phyloP scores from a whole-genome alignment of 2,888 invertebrate species.

The Sepioteuthis lessoniana region DNA sequence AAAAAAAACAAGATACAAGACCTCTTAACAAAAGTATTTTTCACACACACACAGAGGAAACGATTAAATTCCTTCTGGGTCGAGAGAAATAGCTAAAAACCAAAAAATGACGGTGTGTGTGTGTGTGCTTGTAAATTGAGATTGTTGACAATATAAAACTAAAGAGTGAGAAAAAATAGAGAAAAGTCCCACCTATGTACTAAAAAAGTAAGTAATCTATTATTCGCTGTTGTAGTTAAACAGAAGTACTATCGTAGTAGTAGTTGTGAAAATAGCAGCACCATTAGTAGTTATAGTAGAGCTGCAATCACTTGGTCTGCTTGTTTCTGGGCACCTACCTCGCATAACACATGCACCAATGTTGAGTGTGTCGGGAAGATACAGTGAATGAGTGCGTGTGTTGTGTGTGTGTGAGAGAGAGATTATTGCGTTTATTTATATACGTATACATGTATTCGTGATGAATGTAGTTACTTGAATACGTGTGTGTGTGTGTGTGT shows the following conservation, averaged over 20 bases:
- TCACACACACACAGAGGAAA: background rate
- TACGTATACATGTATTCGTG: background rate
- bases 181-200: background rate
- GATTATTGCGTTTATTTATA: background rate
- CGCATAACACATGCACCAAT: background rate
- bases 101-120: background rate
- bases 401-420: background rate
- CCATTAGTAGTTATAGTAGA: background rate
- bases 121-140: background rate
- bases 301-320: background rate
- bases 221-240: background rate
- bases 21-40: constrained; percentile 12
- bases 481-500: background rate
- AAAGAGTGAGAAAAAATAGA: constrained; percentile 43
- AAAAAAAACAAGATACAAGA: background rate
- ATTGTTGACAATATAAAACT: constrained; percentile 40
- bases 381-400: background rate
- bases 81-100: background rate
- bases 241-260: background rate
- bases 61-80: background rate
- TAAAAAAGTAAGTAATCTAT: background rate
- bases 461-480: background rate
- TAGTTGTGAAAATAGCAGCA: background rate
- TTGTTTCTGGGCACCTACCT: background rate
- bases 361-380: background rate